Base-by-base conservation (phyloP, 2,888 invertebrate species). In the Zygogramma bicolorata region DNA sequence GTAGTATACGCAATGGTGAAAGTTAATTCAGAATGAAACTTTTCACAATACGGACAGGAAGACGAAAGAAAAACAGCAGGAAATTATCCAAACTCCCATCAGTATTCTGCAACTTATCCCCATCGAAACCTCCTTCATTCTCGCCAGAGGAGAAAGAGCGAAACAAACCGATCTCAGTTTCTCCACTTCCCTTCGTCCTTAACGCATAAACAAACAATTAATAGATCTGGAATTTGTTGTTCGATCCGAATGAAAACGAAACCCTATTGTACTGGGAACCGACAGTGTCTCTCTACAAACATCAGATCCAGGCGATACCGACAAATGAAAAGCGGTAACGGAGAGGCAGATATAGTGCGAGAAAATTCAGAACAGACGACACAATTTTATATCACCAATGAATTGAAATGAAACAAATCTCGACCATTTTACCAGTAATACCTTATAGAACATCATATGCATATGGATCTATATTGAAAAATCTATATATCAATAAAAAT, bases 181-280 rank as follows among this genome's bases (percentile, higher is more conserved):
- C 53, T 15, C 63, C 29, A 31, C 63, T 42, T 58, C 46, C 59
- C 46, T 58, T 69, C 42, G 62, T 65, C 29, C 67, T 71, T 68
- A 68, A 72, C 68, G 72, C 68, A 68, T 61, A 72, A 61, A 62
- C 72, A 72, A 72, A 71, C 69, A 74, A 70, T 74, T 71, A 63
- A 71, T 63, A 71, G 58, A 58, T 65, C 69, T 62, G 40, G 67
- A 74, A 71, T 74, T 71, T 65, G 69, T 71, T 65, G 66, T 67
- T 69, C 65, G 67, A 67, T 71, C 60, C 27, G 46, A 71, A 74
- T 69, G 62, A 73, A 73, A 73, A 70, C 66, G 61, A 66, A 70
- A 70, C 70, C 61, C 49, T 61, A 70, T 70, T 70, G 49, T 40
- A 70, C n/a, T 46, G 61, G 29, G 58, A 20, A 61, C 53, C 13